Base-by-base conservation (phyloP, 2,888 invertebrate genomes). In the Acrobasis consociella region DNA sequence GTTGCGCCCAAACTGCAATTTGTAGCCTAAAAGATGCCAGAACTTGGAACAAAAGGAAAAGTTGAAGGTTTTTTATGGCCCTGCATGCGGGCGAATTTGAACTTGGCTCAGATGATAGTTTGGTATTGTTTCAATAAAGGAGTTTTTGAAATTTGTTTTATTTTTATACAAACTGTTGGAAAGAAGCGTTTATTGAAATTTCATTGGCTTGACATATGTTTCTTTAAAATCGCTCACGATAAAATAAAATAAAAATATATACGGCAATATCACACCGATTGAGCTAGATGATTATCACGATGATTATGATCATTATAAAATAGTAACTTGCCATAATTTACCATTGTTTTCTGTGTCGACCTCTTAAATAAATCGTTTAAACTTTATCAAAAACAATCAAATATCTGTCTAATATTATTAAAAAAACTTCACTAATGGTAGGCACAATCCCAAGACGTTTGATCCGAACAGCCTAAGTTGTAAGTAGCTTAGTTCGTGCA, bases 391-490 rank as follows among this genome's bases (percentile, higher is more conserved):
- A 39, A 39, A 39, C 39, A 39, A 9, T 39, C 10, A 10, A 42
- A 42, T n/a, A n/a, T n/a, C n/a, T n/a, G n/a, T n/a, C n/a, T n/a
- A n/a, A n/a, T n/a, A n/a, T n/a, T 3, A 42, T 46, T 1, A 7
- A 31, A 31, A 31, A 5, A 31, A 5, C 5, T 7, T 31, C 31
- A 46, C 46, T 46, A n/a, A 2, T 1, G 5, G 50, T 50, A 50
- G 22, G 50, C 50, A 9, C n/a, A n/a, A n/a, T n/a, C n/a, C n/a
- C n/a, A n/a, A 50, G 50, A 37, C 64, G 62, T 68, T 70, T 66
- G 68, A 69, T 69, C 67, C 65, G 49, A 69, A 72, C 69, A 67
- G 69, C 68, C 68, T 71, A 69, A 70, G 70, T 73, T 74, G 10
- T 11, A 42, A 42, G 11, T 17, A 50, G 50, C 9, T 16, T 62